A percentile compares a stretch with the other conserved stretches of the same genome.
Evolutionary conservation across 2,888 invertebrate species (phyloP).

Genomic region (Heliconius charithonia): DNA sequence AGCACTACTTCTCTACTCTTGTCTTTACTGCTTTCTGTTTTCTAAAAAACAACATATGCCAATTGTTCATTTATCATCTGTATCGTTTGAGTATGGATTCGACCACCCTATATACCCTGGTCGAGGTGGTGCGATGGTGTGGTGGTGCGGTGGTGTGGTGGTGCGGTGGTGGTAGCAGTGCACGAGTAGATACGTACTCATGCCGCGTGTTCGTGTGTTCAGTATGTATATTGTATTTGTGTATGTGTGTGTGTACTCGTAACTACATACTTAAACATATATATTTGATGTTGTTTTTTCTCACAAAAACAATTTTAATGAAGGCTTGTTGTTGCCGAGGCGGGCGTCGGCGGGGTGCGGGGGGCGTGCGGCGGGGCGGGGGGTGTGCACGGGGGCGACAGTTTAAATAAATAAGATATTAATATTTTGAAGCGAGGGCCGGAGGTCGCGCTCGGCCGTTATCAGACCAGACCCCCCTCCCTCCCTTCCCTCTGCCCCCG

Average conservation of each 20-base stretch:
- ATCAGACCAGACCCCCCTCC: conserved; percentile 42
- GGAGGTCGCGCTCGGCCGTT: conserved; percentile 52
- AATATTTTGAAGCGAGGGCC: conserved; percentile 55
- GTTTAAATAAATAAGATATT: conserved; percentile 54
- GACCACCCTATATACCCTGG: no score
- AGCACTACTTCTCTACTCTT: no score
- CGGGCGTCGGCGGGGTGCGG: neutral
- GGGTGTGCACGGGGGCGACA: conserved; percentile 36
- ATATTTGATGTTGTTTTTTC: conserved; percentile 9
- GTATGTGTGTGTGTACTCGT: neutral
- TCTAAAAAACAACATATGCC: no score
- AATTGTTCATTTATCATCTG: neutral
- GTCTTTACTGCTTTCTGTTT: no score
- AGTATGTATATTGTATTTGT: neutral
- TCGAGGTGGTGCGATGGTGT: no score
- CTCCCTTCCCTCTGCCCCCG: conserved; percentile 31
- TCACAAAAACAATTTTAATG: conserved; percentile 25
- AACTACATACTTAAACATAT: neutral
- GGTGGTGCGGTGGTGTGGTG: neutral
- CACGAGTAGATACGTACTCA: neutral
- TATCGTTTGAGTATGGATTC: neutral
- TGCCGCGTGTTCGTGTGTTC: neutral
- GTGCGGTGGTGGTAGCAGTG: neutral
- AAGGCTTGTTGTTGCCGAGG: conserved; percentile 30
- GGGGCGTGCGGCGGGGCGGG: conserved; percentile 24